Base-by-base conservation (phyloP, 2,797 vertebrate species). In the Ctenopoma multispine region DNA sequence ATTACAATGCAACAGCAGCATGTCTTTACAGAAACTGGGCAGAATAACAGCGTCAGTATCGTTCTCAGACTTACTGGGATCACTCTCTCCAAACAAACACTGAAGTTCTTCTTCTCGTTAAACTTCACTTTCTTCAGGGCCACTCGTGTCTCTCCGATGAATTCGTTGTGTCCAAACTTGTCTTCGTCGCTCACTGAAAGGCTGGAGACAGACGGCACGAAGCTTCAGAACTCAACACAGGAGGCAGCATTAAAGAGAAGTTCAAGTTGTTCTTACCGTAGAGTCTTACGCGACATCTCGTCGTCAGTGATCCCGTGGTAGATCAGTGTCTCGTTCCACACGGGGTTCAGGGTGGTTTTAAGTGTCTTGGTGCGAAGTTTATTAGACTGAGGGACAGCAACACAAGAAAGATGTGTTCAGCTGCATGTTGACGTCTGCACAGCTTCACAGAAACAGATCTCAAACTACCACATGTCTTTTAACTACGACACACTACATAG, bases 131-230 rank as follows among this genome's bases (percentile, higher is more conserved):
- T 98, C 92, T 98, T 98, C 86, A 99, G 91, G 0, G 96, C 95
- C 75, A 99, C 95, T 59, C 97, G 90, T 0, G 96, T 98, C 93
- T 99, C 97, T 2, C 97, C 97, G 0, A 99, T 99, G 56, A 99
- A 99, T 73, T 99, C 97, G 0, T 99, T 99, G 85, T 98, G 97
- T 77, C 97, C 97, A 20, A 99, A 98, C 79, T 96, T 98, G 91
- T 99, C 97, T 84, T 99, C 97, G 0, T 99, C 97, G 0, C 96
- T 98, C 80, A 99, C 97, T 0, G 97, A 97, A 59, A 99, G 95
- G 92, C 97, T 98, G 90, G 2, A 15, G 73, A 75, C 57, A 63
- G 41, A 85, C 2, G 15, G 7, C 0, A 4, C 0, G 17, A 61
- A 20, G 1, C 21, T 18, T 4, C 13, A 18, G 9, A 15, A 4